Base-by-base conservation (phyloP, 2,888 invertebrate genomes). In the Hermodice carunculata region DNA sequence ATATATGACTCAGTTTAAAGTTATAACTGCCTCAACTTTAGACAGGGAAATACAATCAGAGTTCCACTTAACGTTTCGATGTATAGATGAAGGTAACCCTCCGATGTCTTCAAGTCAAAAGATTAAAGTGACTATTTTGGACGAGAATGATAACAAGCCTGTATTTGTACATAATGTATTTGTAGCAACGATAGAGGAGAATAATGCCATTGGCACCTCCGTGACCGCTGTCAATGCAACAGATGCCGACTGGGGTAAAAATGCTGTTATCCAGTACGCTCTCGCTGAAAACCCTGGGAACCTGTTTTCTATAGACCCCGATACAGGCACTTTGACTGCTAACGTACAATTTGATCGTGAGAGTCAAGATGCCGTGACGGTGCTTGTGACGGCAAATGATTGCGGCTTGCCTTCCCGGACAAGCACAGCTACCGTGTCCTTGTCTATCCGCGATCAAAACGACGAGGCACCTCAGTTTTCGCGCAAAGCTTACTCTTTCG, bases 381-480 rank as follows among this genome's bases (percentile, higher is more conserved):
- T 82, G 62, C 66, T 70, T 6, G 77, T 82, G 5, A 65, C 75
- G 2, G 81, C 79, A 17, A 72, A 66, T 4, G 82, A 82, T 68
- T 74, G 76, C 52, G 81, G 81, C 0, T 69, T 66, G 4, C 78
- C 79, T 0, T 67, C 76, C 2, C 53, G 72, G 53, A 76, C 77
- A 32, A 71, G 75, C 32, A 75, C 77, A 4, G 76, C 75, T 8
- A 70, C 64, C 5, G 75, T 82, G 0, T 73, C 64, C 17, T 68
- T 83, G 8, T 65, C 68, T 46, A 74, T 83, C 4, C 61, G 71
- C 11, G 82, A 83, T 56, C 65, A 76, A n/a, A 63, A 73, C 60
- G 73, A 73, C 44, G 66, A 73, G 19, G 32, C 43, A 2, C 73
- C 73, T 5, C 19, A 34, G 32, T 73, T 73, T 59, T n/a, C 32